Percentiles rank a stretch among this genome's conserved stretches.
phyloP scores from a whole-genome alignment of 2,888 invertebrate species.

The Druceiella hillmani region DNA sequence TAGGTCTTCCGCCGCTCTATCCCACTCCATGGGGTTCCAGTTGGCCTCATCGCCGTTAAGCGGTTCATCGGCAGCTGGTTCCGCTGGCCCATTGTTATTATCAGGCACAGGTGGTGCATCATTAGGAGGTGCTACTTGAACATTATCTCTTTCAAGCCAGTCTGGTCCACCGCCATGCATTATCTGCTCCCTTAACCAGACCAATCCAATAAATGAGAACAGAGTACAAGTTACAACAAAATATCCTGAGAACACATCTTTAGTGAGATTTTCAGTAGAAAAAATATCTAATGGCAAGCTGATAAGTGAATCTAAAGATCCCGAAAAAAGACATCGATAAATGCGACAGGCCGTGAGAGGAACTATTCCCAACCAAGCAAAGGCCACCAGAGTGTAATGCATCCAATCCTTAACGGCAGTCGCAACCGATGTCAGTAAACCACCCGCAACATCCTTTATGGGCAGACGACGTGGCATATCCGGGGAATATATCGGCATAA shows the following conservation, averaged over 20 bases:
- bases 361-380: constrained; percentile 96
- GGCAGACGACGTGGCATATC: constrained; percentile 99
- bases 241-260: constrained; percentile 94
- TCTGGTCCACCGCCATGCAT: constrained; percentile 96
- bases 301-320: constrained; percentile 79
- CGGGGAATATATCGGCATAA: constrained; percentile 98
- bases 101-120: constrained; percentile 41
- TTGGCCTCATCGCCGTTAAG: constrained; percentile 74
- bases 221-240: constrained; percentile 95
- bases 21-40: constrained; percentile 99
- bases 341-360: constrained; percentile 95
- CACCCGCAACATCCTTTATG: constrained; percentile 85
- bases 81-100: constrained; percentile 48
- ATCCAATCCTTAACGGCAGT: constrained; percentile 95
- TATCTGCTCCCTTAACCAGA: constrained; percentile 98
- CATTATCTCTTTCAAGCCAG: constrained; percentile 86
- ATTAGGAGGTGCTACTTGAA: constrained; percentile 46
- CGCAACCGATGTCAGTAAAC: constrained; percentile 81
- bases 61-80: constrained; percentile 43
- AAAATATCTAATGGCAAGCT: constrained; percentile 88
- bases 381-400: constrained; percentile 93
- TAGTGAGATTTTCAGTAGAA: constrained; percentile 86
- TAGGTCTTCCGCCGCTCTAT: constrained; percentile 92
- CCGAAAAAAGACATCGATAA: constrained; percentile 88
- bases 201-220: constrained; percentile 92